These are phyloP conservation scores for Hyperoodon ampullatus DNA, from an alignment of 2,113 vertebrate genomes.

Conservation along the genomic window DNA sequence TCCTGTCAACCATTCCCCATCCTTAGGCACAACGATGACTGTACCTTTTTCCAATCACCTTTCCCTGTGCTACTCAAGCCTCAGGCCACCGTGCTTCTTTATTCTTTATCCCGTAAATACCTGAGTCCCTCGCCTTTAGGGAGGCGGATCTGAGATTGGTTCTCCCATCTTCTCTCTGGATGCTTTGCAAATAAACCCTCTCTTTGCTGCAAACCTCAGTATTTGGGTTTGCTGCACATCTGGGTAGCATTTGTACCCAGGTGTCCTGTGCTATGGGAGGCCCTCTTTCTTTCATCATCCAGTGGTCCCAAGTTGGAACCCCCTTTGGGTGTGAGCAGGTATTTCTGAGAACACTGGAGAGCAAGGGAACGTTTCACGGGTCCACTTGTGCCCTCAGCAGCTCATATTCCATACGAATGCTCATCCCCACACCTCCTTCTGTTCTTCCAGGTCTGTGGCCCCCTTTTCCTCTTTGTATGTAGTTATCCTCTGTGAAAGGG, in stretches of 20 bases:
- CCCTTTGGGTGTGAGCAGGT: neutral
- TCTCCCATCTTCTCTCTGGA: neutral
- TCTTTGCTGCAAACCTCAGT: neutral
- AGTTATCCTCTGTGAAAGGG: neutral
- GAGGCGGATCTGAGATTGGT: neutral
- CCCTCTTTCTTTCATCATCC: neutral
- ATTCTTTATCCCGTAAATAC: neutral
- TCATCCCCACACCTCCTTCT: neutral
- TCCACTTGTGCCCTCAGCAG: neutral
- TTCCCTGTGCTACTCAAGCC: neutral
- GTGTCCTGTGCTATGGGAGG: neutral
- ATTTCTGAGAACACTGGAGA: neutral
- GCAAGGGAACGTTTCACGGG: rapidly evolving
- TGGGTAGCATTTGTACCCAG: neutral
- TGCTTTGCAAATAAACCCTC: neutral
- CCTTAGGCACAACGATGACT: neutral
- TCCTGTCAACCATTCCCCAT: neutral
- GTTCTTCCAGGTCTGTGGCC: neutral
- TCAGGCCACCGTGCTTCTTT: neutral
- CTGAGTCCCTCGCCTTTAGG: neutral
- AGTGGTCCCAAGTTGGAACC: neutral
- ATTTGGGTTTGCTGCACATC: neutral
- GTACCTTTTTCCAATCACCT: neutral
- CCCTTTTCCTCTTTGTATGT: neutral
- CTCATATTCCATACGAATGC: neutral